Base-by-base conservation (phyloP, 1,140 invertebrate genomes). In the Prorops nasuta region DNA sequence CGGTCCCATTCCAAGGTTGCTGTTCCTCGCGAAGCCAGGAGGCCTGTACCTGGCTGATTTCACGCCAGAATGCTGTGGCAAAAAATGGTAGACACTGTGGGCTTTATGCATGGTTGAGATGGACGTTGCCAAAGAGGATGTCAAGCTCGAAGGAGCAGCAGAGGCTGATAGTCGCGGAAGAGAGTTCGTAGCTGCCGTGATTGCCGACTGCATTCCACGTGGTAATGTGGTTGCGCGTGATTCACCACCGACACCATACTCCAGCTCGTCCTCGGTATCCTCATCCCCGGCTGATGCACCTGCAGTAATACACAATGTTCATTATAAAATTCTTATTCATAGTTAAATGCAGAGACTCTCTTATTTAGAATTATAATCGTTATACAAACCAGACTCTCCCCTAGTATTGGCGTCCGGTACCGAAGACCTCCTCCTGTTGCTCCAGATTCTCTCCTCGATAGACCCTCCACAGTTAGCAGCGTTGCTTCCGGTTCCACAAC, bases 31-130 rank as follows among this genome's bases (percentile, higher is more conserved):
- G 71, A 90, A 88, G 0, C 91, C 91, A 0, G 91, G 91, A 0
- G 91, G 90, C 1, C 91, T 76, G 66, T 94, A 94, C 2, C 92
- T 75, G 3, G 91, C 91, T 20, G 90, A 92, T 63, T 92, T 91
- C 2, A 90, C 89, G 51, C 81, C 82, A 39, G 79, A 79, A 52
- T 81, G 80, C 34, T 79, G 76, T 3, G 74, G 75, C 28, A 81
- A 64, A 58, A 86, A 82, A 61, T 86, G 77, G 64, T 84, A 79
- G 35, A 84, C 80, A 51, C 83, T 86, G 58, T 88, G 84, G 0
- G 85, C 83, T 62, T 88, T 88, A 55, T 86, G 83, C 66, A 89
- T 83, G 52, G 81, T 78, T 64, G 81, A 79, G 79, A 71, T 72
- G n/a, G 53, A 74, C 66, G 62, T 62, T 60, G 60, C 66, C 52